phyloP scores from a whole-genome alignment of 1,140 invertebrate genomes.

The Leptinotarsa lineolata region DNA sequence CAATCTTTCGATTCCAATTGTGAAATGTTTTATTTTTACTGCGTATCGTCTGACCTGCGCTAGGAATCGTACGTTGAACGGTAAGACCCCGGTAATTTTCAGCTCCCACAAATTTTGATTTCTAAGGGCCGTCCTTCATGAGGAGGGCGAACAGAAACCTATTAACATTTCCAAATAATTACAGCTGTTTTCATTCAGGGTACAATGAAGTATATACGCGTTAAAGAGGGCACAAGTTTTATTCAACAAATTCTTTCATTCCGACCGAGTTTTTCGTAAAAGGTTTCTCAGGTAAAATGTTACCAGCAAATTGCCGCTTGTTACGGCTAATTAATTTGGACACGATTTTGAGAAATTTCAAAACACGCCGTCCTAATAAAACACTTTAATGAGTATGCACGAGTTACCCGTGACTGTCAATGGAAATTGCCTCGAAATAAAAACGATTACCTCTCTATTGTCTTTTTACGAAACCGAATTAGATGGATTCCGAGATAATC shows the following conservation, averaged over 20 bases:
- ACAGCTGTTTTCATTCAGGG: too few species aligned
- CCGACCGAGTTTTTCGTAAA: not conserved
- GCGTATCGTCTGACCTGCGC: too few species aligned
- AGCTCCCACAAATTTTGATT: too few species aligned
- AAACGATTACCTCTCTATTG: constrained; percentile 15
- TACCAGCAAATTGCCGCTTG: constrained; percentile 10
- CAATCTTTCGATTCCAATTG: too few species aligned
- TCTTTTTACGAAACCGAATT: constrained; percentile 21
- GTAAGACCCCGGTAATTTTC: too few species aligned
- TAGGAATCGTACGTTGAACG: too few species aligned
- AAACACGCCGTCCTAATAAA: constrained; percentile 19
- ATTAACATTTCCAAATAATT: too few species aligned
- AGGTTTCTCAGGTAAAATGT: constrained; percentile 15
- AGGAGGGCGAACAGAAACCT: too few species aligned
- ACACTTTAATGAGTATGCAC: constrained; percentile 23
- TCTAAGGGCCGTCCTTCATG: too few species aligned
- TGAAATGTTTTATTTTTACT: too few species aligned
- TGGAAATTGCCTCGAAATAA: constrained; percentile 3
- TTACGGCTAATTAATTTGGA: constrained; percentile 22
- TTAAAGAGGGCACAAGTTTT: too few species aligned
- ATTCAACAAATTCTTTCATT: not conserved
- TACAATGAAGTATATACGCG: too few species aligned
- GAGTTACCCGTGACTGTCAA: constrained; percentile 17
- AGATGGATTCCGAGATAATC: constrained; percentile 13
- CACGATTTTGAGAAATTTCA: constrained; percentile 23